Evolutionary conservation across 2,113 vertebrate genomes (phyloP), one percentile per base, ranked within the genome.

Genomic region (Mastomys coucha): DNA sequence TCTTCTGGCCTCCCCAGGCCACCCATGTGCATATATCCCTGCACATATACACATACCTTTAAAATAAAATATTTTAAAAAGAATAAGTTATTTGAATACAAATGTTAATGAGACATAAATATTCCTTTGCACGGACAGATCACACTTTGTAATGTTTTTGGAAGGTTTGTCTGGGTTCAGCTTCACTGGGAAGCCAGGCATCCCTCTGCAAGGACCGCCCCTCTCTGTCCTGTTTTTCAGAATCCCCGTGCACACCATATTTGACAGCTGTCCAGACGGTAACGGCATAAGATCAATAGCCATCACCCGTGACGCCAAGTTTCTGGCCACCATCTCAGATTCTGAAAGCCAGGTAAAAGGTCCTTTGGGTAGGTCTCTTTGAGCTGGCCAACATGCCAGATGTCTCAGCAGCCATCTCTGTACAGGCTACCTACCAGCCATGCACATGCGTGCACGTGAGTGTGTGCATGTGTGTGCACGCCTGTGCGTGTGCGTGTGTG

Each of bases 201-300:
- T 8, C 0, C 19, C 39, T 58, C 31, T 6, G n/a, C 33, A 65
- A 58, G 80, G 0, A 4, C 26, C 10, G 19, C 0, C 0, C 65
- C 45, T 28, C 4, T 85, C 17, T 1, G 2, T 5, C 70, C 97
- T 98, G 73, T 96, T 86, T 97, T 82, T 0, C 73, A 99, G 99
- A 85, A 99, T 99, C 87, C 99, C 99, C 0, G 99, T 99, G 72
- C 98, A 98, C 36, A 99, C 99, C 0, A 98, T 99, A 96, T 99
- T 99, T 13, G 97, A 99, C 85, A 99, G 99, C 45, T 99, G 99
- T 14, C 97, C 99, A 0, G 97, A 98, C 12, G 98, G 98, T 0
- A 89, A 28, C 0, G 99, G 99, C n/a, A 97, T 99, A 73, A 53
- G 96, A 2, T 98, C 99, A 0, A 97, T 99, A 5, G 99, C 99